phyloP scores from a whole-genome alignment of 2,888 invertebrate species.

The Pammene fasciana region DNA sequence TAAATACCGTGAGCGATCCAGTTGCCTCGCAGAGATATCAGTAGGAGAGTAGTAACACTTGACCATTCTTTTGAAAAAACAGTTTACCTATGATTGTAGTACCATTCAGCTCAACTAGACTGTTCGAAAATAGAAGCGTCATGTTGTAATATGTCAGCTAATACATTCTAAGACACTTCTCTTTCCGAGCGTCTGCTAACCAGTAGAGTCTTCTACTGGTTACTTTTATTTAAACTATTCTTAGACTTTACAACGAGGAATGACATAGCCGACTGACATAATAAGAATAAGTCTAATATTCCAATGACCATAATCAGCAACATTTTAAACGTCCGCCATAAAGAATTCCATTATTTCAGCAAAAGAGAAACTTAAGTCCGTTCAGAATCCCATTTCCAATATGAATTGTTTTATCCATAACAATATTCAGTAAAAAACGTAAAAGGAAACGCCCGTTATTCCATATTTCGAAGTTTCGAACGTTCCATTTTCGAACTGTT shows the following conservation, averaged over 20 bases:
- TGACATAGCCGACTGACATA: neutral
- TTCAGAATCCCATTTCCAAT: slow-evolving; percentile 34
- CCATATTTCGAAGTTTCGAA: slow-evolving; percentile 64
- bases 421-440: slow-evolving; percentile 48
- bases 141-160: too few relatives aligned
- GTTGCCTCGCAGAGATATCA: too few relatives aligned
- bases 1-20: too few relatives aligned
- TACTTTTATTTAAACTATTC: too few relatives aligned
- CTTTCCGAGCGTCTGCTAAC: too few relatives aligned
- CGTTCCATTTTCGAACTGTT: slow-evolving; percentile 74
- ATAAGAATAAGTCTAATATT: slow-evolving; percentile 20
- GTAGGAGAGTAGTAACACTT: too few relatives aligned
- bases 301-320: slow-evolving; percentile 15
- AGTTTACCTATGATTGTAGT: too few relatives aligned
- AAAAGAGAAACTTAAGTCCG: slow-evolving; percentile 44
- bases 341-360: slow-evolving; percentile 33
- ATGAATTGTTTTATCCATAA: slow-evolving; percentile 50
- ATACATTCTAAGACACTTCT: neutral
- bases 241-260: neutral
- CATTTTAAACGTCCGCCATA: slow-evolving; percentile 9
- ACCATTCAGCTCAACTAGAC: too few relatives aligned
- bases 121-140: too few relatives aligned
- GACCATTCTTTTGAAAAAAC: too few relatives aligned
- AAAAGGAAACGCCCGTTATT: slow-evolving; percentile 62
- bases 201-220: too few relatives aligned